phyloP scores from a whole-genome alignment of 2,888 invertebrate species.

The Watsonalla binaria region DNA sequence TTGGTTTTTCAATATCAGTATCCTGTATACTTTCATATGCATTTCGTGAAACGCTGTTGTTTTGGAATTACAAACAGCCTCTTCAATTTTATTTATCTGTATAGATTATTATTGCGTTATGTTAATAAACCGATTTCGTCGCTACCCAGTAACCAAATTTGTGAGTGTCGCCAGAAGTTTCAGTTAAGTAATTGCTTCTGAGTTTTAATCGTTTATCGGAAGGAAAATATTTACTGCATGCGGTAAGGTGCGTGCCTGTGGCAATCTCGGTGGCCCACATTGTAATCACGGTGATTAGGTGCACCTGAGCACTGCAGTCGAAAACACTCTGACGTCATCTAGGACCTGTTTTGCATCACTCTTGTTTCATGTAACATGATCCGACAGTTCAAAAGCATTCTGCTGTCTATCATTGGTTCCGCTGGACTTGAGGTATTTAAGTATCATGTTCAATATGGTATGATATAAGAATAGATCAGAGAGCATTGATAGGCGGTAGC shows the following conservation, averaged over 20 bases:
- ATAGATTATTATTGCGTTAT: too few relatives aligned
- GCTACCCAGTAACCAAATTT: too few relatives aligned
- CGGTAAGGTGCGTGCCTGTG: constrained; percentile 16
- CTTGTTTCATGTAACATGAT: background rate
- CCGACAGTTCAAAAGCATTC: background rate
- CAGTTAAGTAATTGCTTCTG: background rate
- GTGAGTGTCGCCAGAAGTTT: background rate
- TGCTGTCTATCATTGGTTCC: background rate
- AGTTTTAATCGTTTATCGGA: constrained; percentile 19
- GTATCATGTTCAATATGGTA: background rate
- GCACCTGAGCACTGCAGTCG: constrained; percentile 17
- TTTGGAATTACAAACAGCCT: too few relatives aligned
- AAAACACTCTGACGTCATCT: constrained; percentile 16
- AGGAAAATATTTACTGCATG: constrained; percentile 13
- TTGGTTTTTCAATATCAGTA: too few relatives aligned
- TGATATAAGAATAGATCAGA: too few relatives aligned
- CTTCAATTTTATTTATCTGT: too few relatives aligned
- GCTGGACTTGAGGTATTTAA: background rate
- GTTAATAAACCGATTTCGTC: too few relatives aligned
- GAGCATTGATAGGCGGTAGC: too few relatives aligned
- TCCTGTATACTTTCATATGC: too few relatives aligned
- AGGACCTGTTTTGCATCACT: background rate
- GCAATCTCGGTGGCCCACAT: constrained; percentile 31
- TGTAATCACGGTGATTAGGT: constrained; percentile 37
- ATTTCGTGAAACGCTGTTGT: too few relatives aligned